Base-by-base conservation (phyloP, 1,140 invertebrate species). In the Cotesia typhae region DNA sequence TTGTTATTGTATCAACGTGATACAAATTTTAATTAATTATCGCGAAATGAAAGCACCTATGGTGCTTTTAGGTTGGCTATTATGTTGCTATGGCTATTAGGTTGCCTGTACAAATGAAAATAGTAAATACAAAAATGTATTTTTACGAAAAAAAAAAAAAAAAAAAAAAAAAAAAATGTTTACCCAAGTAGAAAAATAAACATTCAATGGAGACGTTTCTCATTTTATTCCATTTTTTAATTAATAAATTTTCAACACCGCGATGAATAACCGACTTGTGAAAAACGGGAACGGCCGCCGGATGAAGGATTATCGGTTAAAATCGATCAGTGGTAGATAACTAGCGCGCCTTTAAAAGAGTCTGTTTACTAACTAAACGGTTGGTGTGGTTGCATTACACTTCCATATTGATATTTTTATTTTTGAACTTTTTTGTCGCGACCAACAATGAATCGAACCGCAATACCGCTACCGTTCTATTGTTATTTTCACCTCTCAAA, bases 321-420 rank as follows among this genome's bases (percentile, higher is more conserved):
- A 57, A 57, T 57, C 53, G 53, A 57, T 57, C 53, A 20, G 53
- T 14, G 20, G 53, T 20, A 57, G n/a, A 57, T 57, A 57, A 57
- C 20, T 57, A 57, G n/a, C 53, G n/a, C n/a, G 20, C 53, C 1
- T 57, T 57, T 57, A 0, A 3, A 28, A 0, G n/a, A 57, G 53
- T 1, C 53, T 20, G 41, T 47, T 47, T 47, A 47, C 5, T 47
- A 47, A 47, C 41, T 10, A 7, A 47, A 10, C 10, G 41, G 41
- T n/a, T 57, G n/a, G 3, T n/a, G 53, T n/a, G 53, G 53, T 57
- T 57, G 9, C 53, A 57, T 57, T 57, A 57, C 53, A 57, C n/a
- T 57, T 14, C 53, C 20, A 20, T 17, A 14, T 57, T 57, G 4
- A 14, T 14, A 4, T 20, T 57, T 57, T 20, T 17, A 12, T 57